Base-by-base conservation (phyloP, 1,140 invertebrate species). In the Coenobita brevimanus region DNA sequence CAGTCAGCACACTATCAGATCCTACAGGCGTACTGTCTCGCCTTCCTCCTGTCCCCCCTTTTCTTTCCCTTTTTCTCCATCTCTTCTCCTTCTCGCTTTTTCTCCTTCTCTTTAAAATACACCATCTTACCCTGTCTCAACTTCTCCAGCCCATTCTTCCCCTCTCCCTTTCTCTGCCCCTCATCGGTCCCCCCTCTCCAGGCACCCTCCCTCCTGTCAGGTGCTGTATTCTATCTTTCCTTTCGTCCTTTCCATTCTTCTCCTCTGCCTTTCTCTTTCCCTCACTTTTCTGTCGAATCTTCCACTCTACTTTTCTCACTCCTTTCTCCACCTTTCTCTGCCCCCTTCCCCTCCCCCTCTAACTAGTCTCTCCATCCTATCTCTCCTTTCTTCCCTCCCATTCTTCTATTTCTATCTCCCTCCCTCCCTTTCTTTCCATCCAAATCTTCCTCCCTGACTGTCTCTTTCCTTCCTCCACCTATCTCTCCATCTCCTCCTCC, bases 301-400 rank as follows among this genome's bases (percentile, higher is more conserved):
- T 33, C 3, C 36, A 4, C 36, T 73, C 69, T 46, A 21, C 41
- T 38, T 78, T 38, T 78, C 75, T 78, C 75, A 41, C 75, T 78
- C 75, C 43, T 38, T 43, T 38, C 43, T 38, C n/a, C 75, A 41
- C 75, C n/a, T 38, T 78, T 38, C 43, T 38, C 43, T 38, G 36
- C n/a, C 0, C 4, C 43, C 38, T 76, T 0, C 13, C 24, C n/a
- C 73, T 76, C 33, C 13, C 33, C 41, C 73, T 38, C 38, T 46
- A 1, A 36, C 36, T 76, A 3, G 2, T n/a, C n/a, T n/a, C 1
- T n/a, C n/a, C 17, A 21, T 38, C 15, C 8, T 46, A 0, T 24
- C 41, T 6, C 10, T 21, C 30, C 75, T 17, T 46, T 24, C 21
- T 46, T 15, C n/a, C 75, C 41, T 30, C 41, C 36, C 2, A 21